These are phyloP conservation scores for Drosophila nasuta DNA, from an alignment of 1,140 invertebrate species.

Conservation along the genomic window DNA sequence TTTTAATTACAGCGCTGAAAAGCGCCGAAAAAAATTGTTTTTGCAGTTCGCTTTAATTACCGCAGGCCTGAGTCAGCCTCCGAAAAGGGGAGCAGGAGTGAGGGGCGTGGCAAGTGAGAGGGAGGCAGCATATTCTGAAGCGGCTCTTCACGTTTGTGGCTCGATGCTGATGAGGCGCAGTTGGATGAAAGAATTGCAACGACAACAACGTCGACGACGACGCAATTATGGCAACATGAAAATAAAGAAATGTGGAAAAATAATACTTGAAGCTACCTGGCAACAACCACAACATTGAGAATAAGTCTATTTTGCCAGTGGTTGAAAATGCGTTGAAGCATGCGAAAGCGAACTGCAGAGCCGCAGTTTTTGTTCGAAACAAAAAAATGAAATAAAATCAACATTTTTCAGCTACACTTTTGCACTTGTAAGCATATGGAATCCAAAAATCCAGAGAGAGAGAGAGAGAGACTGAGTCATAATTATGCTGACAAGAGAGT, in stretches of 20 bases:
- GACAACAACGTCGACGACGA: constrained; percentile 23
- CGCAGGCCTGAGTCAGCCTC: constrained; percentile 44
- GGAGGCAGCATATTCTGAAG: constrained; percentile 33
- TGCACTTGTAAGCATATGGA: constrained; percentile 44
- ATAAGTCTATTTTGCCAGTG: constrained; percentile 77
- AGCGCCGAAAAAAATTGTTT: constrained; percentile 71
- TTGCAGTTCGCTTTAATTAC: constrained; percentile 77
- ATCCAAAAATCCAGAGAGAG: constrained; percentile 23
- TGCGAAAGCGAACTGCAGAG: constrained; percentile 47
- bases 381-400: constrained; percentile 21
- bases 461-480: constrained; percentile 29
- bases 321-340: constrained; percentile 75
- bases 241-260: constrained; percentile 80
- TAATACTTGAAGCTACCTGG: constrained; percentile 73
- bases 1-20: constrained; percentile 81
- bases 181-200: constrained; percentile 79
- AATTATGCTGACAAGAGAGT: constrained; percentile 81
- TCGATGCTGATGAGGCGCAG: constrained; percentile 74
- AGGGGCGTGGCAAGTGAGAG: not conserved
- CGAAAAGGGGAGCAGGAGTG: too few relatives aligned
- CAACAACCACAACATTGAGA: constrained; percentile 16
- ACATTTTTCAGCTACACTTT: constrained; percentile 9
- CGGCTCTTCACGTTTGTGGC: constrained; percentile 25
- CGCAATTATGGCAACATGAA: constrained; percentile 80
- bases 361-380: too few relatives aligned